Evolutionary conservation across 2,113 vertebrate genomes (phyloP), one percentile per base, ranked within the genome.

Genomic region (Phaethornis superciliosus): DNA sequence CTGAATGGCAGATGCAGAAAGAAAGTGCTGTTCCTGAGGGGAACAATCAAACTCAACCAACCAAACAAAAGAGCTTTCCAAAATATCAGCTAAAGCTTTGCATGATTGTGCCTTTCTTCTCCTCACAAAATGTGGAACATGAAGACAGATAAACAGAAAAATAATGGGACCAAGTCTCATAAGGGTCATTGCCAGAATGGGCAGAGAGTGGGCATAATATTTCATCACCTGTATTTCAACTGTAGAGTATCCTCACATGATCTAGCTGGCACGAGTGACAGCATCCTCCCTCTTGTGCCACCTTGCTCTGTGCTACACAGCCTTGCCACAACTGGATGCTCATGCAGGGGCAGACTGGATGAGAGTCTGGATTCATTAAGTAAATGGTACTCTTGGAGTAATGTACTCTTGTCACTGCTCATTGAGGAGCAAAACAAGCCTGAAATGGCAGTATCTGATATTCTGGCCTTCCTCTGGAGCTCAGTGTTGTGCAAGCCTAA

Each of bases 371-470:
- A 24, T 40, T 62, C 37, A 10, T 52, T 62, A 44, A 63, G 17
- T 15, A 51, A 78, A 32, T 9, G 9, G 32, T 30, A 8, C 24
- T 64, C 0, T 0, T 68, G 58, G 33, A 26, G 8, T 19, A 47
- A 56, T 0, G 0, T 40, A 3, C 6, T 62, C 30, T 51, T 72
- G 40, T 42, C n/a, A 15, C 30, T 42, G 19, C 2, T 56, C 19
- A 16, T 14, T 51, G 58, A 60, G 81, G 37, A 65, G 40, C 26
- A 82, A 4, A 63, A 78, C 26, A 30, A 56, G 67, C 30, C 55
- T 85, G 75, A 52, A 69, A 30, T 0, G 0, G 30, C 49, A 76
- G 8, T 11, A 10, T 65, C 70, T 49, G 58, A 22, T 51, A 37
- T 42, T 80, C 67, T 30, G 55, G 68, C 37, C 82, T 54, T 91